Conservation (phyloP, 1,140 invertebrate species). For the Pseudomyrmex cubaensis region DNA sequence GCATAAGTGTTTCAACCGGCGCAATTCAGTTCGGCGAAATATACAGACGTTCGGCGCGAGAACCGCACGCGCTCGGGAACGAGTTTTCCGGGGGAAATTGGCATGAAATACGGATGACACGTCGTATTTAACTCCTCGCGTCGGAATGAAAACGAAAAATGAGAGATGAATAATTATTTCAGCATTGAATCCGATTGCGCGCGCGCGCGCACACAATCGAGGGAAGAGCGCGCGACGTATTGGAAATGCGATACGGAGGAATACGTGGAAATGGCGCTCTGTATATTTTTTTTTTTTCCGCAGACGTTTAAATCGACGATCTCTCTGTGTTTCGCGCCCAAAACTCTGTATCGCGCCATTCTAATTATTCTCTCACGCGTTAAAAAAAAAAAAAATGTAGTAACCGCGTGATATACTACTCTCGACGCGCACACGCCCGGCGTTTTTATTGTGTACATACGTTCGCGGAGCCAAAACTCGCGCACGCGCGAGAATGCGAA, state of each 20-base stretch:
- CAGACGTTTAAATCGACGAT: constrained; percentile 43
- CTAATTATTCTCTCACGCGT: constrained; percentile 48
- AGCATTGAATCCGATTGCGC: constrained; percentile 4
- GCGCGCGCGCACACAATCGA: too few species aligned
- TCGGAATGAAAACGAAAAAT: constrained; percentile 27
- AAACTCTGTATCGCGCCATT: constrained; percentile 13
- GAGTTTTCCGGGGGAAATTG: constrained; percentile 1
- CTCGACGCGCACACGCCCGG: neutral
- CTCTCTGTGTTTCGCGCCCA: constrained; percentile 18
- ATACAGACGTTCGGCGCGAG: neutral
- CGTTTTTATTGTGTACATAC: constrained; percentile 23
- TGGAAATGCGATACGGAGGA: constrained; percentile 3
- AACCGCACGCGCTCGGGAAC: neutral
- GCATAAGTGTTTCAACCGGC: constrained; percentile 20
- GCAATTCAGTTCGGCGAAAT: neutral
- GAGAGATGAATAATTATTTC: constrained; percentile 28
- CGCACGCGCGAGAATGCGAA: constrained; percentile 27
- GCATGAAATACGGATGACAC: constrained; percentile 13
- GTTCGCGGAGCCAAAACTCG: neutral
- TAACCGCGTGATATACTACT: constrained; percentile 35
- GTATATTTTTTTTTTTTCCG: constrained; percentile 8
- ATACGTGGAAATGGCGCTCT: constrained; percentile 3
- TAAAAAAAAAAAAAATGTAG: constrained; percentile 23
- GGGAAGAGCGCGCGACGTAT: neutral
- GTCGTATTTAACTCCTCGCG: constrained; percentile 21